Evolutionary conservation across 2,797 vertebrate species (phyloP).

Genomic region (Artibeus jamaicensis): DNA sequence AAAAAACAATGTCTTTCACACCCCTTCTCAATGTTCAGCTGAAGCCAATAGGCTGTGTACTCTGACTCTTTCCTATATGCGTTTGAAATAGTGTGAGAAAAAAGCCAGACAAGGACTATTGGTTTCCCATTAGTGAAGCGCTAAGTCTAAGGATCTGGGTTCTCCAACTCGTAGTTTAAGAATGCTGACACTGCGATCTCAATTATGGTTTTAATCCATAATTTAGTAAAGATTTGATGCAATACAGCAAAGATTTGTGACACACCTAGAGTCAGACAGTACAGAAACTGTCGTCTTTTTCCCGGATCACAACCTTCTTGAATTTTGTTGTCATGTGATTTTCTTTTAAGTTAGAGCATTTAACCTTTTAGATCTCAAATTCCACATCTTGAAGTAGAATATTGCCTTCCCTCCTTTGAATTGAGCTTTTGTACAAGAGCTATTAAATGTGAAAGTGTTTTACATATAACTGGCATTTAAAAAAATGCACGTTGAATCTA

Average conservation of each 20-base stretch:
- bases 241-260: not conserved
- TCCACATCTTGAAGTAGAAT: not conserved
- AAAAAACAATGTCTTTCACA: not conserved
- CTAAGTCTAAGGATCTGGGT: not conserved
- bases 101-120: not conserved
- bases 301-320: not conserved
- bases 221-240: not conserved
- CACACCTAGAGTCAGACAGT: not conserved
- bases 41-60: not conserved
- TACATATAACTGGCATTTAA: not conserved
- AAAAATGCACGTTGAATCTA: not conserved
- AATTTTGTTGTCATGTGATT: not conserved
- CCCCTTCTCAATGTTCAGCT: not conserved
- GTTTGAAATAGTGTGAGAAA: not conserved
- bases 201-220: not conserved
- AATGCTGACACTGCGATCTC: not conserved
- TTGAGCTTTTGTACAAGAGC: not conserved
- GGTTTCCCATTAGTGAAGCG: not conserved
- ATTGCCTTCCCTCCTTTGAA: not conserved
- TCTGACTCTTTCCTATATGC: not conserved
- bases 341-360: not conserved
- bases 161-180: not conserved
- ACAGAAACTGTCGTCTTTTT: not conserved
- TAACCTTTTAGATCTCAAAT: conserved; percentile 21
- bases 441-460: not conserved